Percentiles rank a stretch among this genome's conserved stretches.
phyloP scores from a whole-genome alignment of 2,888 invertebrate species.

The Agonopterix subpropinquella region DNA sequence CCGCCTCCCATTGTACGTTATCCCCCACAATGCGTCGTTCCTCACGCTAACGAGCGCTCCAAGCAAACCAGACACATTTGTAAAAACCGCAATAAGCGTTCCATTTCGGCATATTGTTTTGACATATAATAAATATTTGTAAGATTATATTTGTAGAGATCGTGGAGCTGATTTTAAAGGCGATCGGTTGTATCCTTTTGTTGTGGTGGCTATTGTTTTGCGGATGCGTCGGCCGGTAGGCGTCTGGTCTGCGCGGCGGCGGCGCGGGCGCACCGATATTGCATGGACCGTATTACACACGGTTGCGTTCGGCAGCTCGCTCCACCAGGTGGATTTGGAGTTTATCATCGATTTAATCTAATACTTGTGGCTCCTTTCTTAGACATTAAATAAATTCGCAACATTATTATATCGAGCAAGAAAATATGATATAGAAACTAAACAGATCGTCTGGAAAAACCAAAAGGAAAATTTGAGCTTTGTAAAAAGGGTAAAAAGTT shows the following conservation, averaged over 20 bases:
- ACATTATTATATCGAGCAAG: background rate
- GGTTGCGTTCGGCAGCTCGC: slow-evolving; percentile 54
- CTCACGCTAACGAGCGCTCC: slow-evolving; percentile 72
- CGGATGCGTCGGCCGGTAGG: slow-evolving; percentile 26
- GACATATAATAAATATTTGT: slow-evolving; percentile 76
- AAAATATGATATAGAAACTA: no score
- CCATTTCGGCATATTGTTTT: slow-evolving; percentile 75
- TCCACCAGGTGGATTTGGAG: slow-evolving; percentile 34
- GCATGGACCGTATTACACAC: slow-evolving; percentile 62
- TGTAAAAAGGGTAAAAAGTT: no score
- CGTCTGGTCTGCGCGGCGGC: slow-evolving; percentile 30
- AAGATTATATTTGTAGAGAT: slow-evolving; percentile 63
- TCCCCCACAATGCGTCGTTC: slow-evolving; percentile 67
- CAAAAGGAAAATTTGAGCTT: no score
- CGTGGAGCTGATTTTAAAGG: slow-evolving; percentile 55
- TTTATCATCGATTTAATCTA: slow-evolving; percentile 18
- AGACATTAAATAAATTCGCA: background rate
- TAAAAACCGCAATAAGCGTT: slow-evolving; percentile 72
- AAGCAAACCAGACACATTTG: slow-evolving; percentile 70
- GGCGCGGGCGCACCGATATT: slow-evolving; percentile 2
- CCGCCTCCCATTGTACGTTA: slow-evolving; percentile 72
- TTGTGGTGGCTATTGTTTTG: slow-evolving; percentile 45
- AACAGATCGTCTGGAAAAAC: no score
- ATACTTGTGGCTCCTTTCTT: slow-evolving; percentile 4
- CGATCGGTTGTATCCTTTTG: slow-evolving; percentile 49